Base-by-base conservation (phyloP, 2,113 vertebrate genomes). In the Chionodraco myersi region DNA sequence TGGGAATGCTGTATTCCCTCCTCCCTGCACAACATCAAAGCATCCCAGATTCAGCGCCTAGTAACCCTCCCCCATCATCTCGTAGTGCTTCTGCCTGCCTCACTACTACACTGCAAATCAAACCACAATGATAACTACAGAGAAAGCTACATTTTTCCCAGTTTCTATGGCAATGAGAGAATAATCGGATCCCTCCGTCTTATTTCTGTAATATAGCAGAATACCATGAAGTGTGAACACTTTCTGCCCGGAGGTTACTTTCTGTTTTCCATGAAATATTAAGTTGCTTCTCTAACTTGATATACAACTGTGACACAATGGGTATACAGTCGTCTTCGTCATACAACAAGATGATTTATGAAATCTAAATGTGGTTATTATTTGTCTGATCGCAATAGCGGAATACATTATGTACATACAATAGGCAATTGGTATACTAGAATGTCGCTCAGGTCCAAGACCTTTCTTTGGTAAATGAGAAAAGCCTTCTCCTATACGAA, bases 131-230 rank as follows among this genome's bases (percentile, higher is more conserved):
- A 81, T 57, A 75, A 79, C 82, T 67, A 61, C 69, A 65, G 66
- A 75, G 73, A 65, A 75, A 79, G 13, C 63, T 26, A 60, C 41
- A 62, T 72, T 63, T 85, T 34, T 41, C 36, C 47, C 72, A 74
- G 86, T 86, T 90, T 90, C 88, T 89, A 86, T 86, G 88, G 85
- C 79, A 80, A 91, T 89, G 34, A 60, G 47, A 63, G 51, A 57
- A 57, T 41, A 63, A 66, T 58, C 18, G 1, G 41, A 30, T 49
- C 49, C 30, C 10, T 44, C 53, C 53, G 47, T 75, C 41, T 54
- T 49, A 36, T 53, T 18, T 21, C 23, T 48, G 48, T 67, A 58
- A 67, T 12, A 23, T 44, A 72, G 41, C 72, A 75, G 30, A 60
- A 34, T 66, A 64, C 48, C 11, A 56, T 16, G 30, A 69, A 13